Base-by-base conservation (phyloP, 1,140 invertebrate species). In the Calycopis cecrops region DNA sequence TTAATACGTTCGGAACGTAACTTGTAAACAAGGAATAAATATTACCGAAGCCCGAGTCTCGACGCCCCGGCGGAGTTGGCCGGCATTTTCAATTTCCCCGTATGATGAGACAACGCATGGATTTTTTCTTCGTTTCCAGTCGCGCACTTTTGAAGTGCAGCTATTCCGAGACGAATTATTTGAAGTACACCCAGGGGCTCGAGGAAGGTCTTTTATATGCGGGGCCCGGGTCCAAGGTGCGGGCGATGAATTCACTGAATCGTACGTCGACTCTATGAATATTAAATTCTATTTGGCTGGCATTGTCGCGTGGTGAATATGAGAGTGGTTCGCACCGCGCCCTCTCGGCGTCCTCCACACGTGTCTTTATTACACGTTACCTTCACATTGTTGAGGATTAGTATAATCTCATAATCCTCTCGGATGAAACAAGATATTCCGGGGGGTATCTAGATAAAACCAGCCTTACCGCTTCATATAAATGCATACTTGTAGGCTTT, bases 171-270 rank as follows among this genome's bases (percentile, higher is more conserved):
- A 73, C 73, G 73, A 78, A 80, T 79, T 78, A 80, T 81, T 85
- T 81, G 73, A 81, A 84, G 76, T 76, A 77, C 70, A 79, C 73
- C 74, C 79, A 67, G 74, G 79, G 75, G 77, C 67, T 78, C 73
- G 71, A 73, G 75, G 65, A 82, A 82, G 78, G 79, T 84, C 78
- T 79, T 86, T 81, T 84, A 84, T 84, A 86, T 86, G 80, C 83
- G 71, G 71, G 65, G 59, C 75, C 69, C 69, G 72, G 76, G 79
- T 80, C 79, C 72, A 77, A 85, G 82, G 80, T 80, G 82, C 73
- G 79, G 77, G 66, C 77, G 72, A 81, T 82, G 82, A 78, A 83
- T 85, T 85, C 82, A 84, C 67, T 85, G 82, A 85, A 85, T 85
- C 79, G 79, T 82, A 82, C 73, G 77, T 81, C 76, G 73, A 70